Percentiles rank a stretch among this genome's conserved stretches.
Conservation (phyloP, 2,113 vertebrate genomes). For the Dromiciops gliroides region DNA sequence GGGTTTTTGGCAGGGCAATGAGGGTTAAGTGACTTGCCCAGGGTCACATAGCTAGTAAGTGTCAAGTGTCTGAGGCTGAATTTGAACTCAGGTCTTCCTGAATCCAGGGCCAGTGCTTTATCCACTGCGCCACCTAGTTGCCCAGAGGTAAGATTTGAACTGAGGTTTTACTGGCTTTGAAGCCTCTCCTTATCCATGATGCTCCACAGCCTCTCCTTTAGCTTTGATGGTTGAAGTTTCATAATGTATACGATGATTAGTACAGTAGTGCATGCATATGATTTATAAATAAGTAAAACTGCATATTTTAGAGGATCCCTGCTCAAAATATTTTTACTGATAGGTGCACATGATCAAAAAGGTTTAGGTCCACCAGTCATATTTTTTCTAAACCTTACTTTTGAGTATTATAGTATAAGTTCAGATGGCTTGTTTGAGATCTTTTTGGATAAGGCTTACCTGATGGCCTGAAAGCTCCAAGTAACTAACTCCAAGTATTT, state of each 20-base stretch:
- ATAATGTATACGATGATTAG: neutral
- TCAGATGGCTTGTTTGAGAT: neutral
- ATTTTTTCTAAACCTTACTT: neutral
- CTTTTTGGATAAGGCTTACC: neutral
- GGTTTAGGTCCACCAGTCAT: neutral
- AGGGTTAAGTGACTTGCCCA: no score
- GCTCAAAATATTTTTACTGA: neutral
- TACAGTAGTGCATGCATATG: neutral
- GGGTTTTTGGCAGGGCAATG: no score
- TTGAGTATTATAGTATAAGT: neutral
- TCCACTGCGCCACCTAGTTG: no score
- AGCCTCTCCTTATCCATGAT: neutral
- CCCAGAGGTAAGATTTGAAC: neutral
- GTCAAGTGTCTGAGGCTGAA: no score
- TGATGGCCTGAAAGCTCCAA: neutral
- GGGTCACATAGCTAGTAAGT: no score
- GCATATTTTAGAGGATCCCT: neutral
- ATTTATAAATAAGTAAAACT: neutral
- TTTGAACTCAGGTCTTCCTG: no score
- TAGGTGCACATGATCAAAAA: no score
- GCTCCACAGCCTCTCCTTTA: neutral
- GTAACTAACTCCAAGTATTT: neutral
- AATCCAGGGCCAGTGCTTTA: no score
- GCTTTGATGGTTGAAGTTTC: neutral
- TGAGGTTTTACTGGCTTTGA: neutral